Evolutionary conservation across 2,888 invertebrate genomes (phyloP), one percentile per base, ranked within the genome.

Genomic region (Proisotoma minuta): DNA sequence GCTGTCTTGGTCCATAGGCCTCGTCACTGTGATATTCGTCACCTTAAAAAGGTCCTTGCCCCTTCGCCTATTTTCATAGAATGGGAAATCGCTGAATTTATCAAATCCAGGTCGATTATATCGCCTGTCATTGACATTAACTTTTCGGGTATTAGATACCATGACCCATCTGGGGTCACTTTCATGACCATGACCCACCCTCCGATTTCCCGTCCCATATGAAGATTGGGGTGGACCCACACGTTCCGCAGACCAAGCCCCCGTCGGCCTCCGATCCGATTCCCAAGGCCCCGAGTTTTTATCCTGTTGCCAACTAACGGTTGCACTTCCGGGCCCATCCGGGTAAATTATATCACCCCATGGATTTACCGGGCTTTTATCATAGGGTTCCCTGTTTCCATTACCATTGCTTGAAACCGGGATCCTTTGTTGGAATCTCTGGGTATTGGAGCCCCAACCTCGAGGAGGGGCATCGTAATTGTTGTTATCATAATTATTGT

Each of bases 291-390:
- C 57, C 20, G 59, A 28, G 24, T 60, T 66, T 59, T 70, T 72
- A 23, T 50, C 64, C 8, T 70, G 60, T 43, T 70, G 70, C 73
- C 73, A 73, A 57, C 71, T 71, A 10, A 68, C 70, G 2, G 73
- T 71, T 8, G 73, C 73, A 22, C 71, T 71, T 0, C 59, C 23
- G 29, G 70, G 71, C 20, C 64, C 68, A 29, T 70, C 68, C 8
- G 73, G 73, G 29, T 73, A 73, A 48, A 73, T 67, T 8, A 73
- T 62, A 26, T 73, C 71, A 52, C 64, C 63, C 73, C 73, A 73
- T 22, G 66, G 34, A 48, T 57, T 49, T 20, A 47, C 26, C 49
- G 48, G 48, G 58, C 48, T 34, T 47, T 58, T 48, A 47, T 49
- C 27, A n/a, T n/a, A n/a, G n/a, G n/a, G n/a, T n/a, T n/a, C n/a